Conservation (phyloP, 2,888 invertebrate species). For the Oscheius sp. region DNA sequence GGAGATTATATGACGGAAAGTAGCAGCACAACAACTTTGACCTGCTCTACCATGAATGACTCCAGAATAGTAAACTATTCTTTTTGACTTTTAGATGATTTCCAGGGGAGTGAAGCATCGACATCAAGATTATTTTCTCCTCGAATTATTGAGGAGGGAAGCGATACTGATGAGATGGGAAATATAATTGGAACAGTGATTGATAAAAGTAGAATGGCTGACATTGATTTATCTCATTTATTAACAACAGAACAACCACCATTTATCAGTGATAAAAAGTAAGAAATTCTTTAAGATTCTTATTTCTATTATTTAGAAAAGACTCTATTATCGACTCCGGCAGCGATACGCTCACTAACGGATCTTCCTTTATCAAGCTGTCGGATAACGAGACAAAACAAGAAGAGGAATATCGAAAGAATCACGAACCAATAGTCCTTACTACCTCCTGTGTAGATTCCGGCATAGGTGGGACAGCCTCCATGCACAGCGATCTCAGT, state of each 20-base stretch:
- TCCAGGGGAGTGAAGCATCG: constrained; percentile 10
- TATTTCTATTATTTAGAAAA: background rate
- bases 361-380: constrained; percentile 18
- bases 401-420: background rate
- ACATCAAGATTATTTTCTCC: constrained; percentile 12
- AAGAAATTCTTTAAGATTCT: background rate
- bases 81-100: background rate
- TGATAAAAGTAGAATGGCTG: background rate
- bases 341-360: constrained; percentile 25
- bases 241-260: constrained; percentile 5
- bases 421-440: background rate
- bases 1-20: constrained; percentile 59
- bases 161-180: constrained; percentile 14
- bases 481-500: constrained; percentile 63
- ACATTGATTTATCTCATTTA: background rate
- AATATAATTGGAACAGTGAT: constrained; percentile 14
- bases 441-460: constrained; percentile 59
- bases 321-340: constrained; percentile 7
- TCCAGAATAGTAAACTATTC: constrained; percentile 32
- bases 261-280: background rate
- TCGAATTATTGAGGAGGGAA: constrained; percentile 4
- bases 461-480: constrained; percentile 60
- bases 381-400: background rate
- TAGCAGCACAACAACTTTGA: constrained; percentile 44
- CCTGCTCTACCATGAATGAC: constrained; percentile 38